Evolutionary conservation across 2,797 vertebrate genomes (phyloP).

Genomic region (Sylvia borin): DNA sequence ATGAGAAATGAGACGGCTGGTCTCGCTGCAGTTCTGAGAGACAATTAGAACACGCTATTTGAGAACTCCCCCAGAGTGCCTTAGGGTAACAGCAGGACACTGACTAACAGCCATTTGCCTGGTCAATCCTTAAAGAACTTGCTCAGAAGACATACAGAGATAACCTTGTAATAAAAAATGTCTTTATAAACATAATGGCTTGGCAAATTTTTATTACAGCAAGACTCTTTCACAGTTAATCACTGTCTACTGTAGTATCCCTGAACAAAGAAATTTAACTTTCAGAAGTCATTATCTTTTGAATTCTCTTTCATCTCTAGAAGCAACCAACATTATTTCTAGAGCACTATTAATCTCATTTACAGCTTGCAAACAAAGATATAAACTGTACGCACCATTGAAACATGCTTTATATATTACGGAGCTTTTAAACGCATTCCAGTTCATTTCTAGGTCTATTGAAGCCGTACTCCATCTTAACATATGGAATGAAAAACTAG

Average conservation of each 20-base stretch:
- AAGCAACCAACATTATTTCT: constrained; percentile 15
- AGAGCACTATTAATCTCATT: constrained; percentile 33
- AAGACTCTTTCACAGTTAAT: not conserved
- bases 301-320: constrained; percentile 35
- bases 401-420: not conserved
- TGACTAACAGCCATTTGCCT: constrained; percentile 8
- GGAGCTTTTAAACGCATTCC: constrained; percentile 34
- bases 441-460: constrained; percentile 9
- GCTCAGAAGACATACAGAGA: not conserved
- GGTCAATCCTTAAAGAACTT: not conserved
- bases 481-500: not conserved
- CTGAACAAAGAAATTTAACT: constrained; percentile 10
- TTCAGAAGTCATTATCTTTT: constrained; percentile 42
- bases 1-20: constrained; percentile 56
- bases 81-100: constrained; percentile 34
- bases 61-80: constrained; percentile 7
- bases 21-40: constrained; percentile 35
- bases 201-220: constrained; percentile 25
- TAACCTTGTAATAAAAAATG: constrained; percentile 37
- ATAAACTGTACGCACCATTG: not conserved
- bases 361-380: constrained; percentile 38
- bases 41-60: constrained; percentile 46
- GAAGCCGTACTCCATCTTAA: not conserved
- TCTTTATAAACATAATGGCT: constrained; percentile 43
- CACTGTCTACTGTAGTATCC: not conserved